Percentiles rank a stretch among this genome's conserved stretches.
phyloP scores from a whole-genome alignment of 2,113 vertebrate genomes.

The Oryzias celebensis region DNA sequence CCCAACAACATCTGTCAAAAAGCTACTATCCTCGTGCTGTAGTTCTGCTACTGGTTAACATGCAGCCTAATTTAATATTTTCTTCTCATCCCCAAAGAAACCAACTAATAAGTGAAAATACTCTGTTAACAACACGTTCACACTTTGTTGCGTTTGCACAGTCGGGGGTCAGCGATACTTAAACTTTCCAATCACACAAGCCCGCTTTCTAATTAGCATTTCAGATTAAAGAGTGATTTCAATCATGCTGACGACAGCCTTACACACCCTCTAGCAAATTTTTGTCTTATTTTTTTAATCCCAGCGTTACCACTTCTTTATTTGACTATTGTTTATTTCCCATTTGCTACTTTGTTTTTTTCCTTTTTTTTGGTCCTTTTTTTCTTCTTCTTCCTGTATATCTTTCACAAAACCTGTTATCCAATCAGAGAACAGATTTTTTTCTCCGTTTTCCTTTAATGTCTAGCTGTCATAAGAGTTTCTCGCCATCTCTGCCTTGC shows the following conservation, averaged over 20 bases:
- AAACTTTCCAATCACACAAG: conserved; percentile 76
- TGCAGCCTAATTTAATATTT: conserved; percentile 46
- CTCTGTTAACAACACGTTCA: conserved; percentile 65
- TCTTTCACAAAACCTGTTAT: not conserved
- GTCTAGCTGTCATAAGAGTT: no score
- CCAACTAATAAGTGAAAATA: conserved; percentile 51
- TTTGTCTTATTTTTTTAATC: conserved; percentile 30
- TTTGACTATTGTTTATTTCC: conserved; percentile 33
- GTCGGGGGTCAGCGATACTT: conserved; percentile 71
- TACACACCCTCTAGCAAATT: conserved; percentile 41
- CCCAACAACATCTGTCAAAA: not conserved
- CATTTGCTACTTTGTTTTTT: conserved; percentile 26
- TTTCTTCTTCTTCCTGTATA: not conserved
- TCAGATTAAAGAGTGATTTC: conserved; percentile 75
- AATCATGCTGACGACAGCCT: conserved; percentile 70
- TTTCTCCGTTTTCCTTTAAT: no score
- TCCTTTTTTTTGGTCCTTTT: not conserved
- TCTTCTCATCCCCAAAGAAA: conserved; percentile 24
- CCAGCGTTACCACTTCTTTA: conserved; percentile 25
- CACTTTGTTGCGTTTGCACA: conserved; percentile 51
- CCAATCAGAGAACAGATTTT: not conserved
- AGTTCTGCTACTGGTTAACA: conserved; percentile 28
- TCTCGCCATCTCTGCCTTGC: not conserved
- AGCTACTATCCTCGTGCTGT: conserved; percentile 10
- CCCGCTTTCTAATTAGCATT: conserved; percentile 76